Base-by-base conservation (phyloP, 92 coral and sea anemone species). In the Heteractis magnifica region DNA sequence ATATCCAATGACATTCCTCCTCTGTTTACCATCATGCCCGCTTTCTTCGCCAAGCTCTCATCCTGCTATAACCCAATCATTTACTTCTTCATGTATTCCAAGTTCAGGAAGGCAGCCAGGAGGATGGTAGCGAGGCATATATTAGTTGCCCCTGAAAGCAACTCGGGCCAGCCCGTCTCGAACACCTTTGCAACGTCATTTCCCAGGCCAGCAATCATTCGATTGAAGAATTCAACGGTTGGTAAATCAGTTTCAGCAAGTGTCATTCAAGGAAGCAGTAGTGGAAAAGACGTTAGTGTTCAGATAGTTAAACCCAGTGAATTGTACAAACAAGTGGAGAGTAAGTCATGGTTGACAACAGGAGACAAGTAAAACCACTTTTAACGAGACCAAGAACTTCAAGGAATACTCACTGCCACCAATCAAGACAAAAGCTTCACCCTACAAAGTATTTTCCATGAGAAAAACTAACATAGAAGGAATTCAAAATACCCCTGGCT, bases 21-120 rank as follows among this genome's bases (percentile, higher is more conserved):
- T 23, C 20, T 70, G 6, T 13, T 72, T 11, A 79, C 52, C 19
- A 81, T 88, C 18, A 14, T 94, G 15, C 98, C 98, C 5, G 91
- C 95, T 12, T 80, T 88, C 77, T 79, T 92, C 13, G 98, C 98
- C 50, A 94, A 94, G 86, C 65, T 88, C 53, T 84, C 95, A 1
- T 77, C 78, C 52, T 77, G 84, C 52, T 90, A 86, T 84, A 95
- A 95, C 72, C 97, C 98, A 4, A 72, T 95, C 6, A 75, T 95
- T 10, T 93, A 93, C 16, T 89, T 93, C 82, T 91, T 95, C 81
- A 82, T 87, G 80, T 91, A 90, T 77, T 83, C 83, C 16, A 83
- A 81, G 51, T 89, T 95, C 52, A 91, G 97, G 23, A 84, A 50
- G 20, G 87, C 82, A 15, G 81, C 81, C 6, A 75, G 77, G 68